Conservation (phyloP, 1,140 invertebrate species). For the Drosophila arizonae region DNA sequence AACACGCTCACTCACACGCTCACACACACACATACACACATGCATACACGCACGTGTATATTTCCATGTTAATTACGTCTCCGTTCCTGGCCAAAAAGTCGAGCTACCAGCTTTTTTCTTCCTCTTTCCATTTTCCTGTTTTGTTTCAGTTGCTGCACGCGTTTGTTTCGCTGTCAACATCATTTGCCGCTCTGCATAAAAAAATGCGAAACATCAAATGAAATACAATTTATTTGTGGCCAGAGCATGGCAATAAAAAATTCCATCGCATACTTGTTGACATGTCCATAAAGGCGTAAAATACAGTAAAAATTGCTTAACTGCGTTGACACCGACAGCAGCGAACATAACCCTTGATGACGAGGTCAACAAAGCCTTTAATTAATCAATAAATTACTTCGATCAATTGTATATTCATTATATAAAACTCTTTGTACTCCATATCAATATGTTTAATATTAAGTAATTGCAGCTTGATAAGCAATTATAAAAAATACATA, state of each 20-base stretch:
- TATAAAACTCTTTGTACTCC: too few relatives aligned
- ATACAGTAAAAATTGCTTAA: constrained; percentile 62
- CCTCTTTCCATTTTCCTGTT: too few relatives aligned
- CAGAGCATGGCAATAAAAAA: constrained; percentile 55
- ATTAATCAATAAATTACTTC: not conserved
- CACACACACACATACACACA: not conserved
- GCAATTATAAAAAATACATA: too few relatives aligned
- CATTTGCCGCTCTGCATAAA: constrained; percentile 62
- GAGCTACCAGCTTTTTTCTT: constrained; percentile 9
- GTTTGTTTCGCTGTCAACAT: constrained; percentile 69
- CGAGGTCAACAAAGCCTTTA: not conserved
- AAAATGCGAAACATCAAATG: constrained; percentile 61
- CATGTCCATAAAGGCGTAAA: constrained; percentile 42
- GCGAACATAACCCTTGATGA: constrained; percentile 9
- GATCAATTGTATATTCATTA: too few relatives aligned
- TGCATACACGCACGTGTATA: constrained; percentile 20
- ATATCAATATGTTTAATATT: too few relatives aligned
- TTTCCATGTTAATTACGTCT: constrained; percentile 68
- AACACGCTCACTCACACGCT: constrained; percentile 12
- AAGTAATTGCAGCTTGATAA: too few relatives aligned
- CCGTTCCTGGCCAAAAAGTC: constrained; percentile 33
- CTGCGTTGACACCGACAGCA: constrained; percentile 4
- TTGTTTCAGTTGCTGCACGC: constrained; percentile 19
- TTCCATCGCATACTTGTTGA: constrained; percentile 53
- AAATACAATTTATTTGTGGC: constrained; percentile 75